Evolutionary conservation across 1,140 invertebrate genomes (phyloP), one percentile per base, ranked within the genome.

Genomic region (Cotesia chilonis): DNA sequence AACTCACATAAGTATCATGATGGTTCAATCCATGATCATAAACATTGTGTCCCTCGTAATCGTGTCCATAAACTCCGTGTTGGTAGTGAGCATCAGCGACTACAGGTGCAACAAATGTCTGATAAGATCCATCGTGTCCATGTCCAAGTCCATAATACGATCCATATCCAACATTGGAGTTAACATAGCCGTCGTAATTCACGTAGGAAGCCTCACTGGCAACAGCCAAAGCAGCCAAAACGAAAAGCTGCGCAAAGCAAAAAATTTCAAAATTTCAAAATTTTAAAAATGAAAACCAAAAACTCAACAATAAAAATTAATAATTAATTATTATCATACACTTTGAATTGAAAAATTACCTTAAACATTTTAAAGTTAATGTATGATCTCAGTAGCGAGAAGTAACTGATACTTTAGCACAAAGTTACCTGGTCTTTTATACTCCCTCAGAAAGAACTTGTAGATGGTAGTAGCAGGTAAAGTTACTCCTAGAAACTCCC

Each of bases 141-240:
- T 20, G 54, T 5, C 41, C 67, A 61, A 71, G 64, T 47, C 57
- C 75, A 10, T 70, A 10, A 9, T 74, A 64, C 5, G 73, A 70
- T 38, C 55, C 71, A 59, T 78, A 71, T 66, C 74, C 76, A 7
- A 17, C 51, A 59, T 77, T 61, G 3, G 37, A 60, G 2, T 71
- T 47, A 55, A 61, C 75, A 67, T 80, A 79, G 37, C 52, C 77
- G 36, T 67, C 76, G 74, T 80, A 77, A 70, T 74, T 74, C 54
- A 74, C 41, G 70, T 80, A 55, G 3, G 76, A 75, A 61, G 81
- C 81, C 57, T 82, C 75, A 37, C 76, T 76, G 41, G 73, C 76
- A 37, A 77, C 73, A 10, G 74, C 78, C 76, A 80, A 77, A 60
- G 76, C 51, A 41, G 73, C 72, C 57, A 82, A 54, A 68, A 74